These are phyloP conservation scores for Synergus umbraculus DNA, from an alignment of 2,888 invertebrate species.

Conservation along the genomic window DNA sequence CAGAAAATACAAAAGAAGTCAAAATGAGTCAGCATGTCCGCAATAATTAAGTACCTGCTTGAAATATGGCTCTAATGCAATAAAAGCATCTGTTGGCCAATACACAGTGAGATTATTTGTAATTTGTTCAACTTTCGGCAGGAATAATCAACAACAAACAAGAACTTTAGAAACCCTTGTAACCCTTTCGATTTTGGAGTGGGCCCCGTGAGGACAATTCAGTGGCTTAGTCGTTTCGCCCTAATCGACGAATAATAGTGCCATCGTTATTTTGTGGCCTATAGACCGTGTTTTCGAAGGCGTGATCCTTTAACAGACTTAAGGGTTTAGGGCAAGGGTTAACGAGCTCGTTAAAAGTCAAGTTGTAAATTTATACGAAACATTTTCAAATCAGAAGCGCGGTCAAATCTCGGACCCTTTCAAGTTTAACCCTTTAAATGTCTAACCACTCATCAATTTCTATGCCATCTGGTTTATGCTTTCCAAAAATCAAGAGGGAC, in stretches of 20 bases:
- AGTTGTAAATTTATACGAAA: constrained; percentile 37
- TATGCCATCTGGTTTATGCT: neutral
- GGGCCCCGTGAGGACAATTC: constrained; percentile 39
- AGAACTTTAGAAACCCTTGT: neutral
- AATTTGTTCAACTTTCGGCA: constrained; percentile 54
- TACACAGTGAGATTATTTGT: constrained; percentile 48
- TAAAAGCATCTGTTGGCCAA: constrained; percentile 59
- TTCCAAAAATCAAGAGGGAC: neutral
- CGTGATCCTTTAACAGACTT: constrained; percentile 41
- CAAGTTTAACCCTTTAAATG: too few relatives aligned
- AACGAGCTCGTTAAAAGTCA: constrained; percentile 36
- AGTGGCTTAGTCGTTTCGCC: constrained; percentile 40
- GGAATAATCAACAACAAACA: constrained; percentile 62
- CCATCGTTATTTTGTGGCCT: constrained; percentile 66
- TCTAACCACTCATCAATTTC: too few relatives aligned
- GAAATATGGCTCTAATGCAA: constrained; percentile 63
- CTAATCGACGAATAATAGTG: constrained; percentile 55
- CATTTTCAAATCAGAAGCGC: too few relatives aligned
- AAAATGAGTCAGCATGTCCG: neutral
- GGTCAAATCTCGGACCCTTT: too few relatives aligned
- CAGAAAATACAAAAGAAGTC: neutral
- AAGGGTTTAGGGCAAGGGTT: constrained; percentile 16
- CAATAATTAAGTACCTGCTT: constrained; percentile 59
- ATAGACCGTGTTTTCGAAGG: constrained; percentile 11
- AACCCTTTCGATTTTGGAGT: constrained; percentile 35